phyloP scores from a whole-genome alignment of 1,140 invertebrate species.

The Dinothrombium tinctorium region DNA sequence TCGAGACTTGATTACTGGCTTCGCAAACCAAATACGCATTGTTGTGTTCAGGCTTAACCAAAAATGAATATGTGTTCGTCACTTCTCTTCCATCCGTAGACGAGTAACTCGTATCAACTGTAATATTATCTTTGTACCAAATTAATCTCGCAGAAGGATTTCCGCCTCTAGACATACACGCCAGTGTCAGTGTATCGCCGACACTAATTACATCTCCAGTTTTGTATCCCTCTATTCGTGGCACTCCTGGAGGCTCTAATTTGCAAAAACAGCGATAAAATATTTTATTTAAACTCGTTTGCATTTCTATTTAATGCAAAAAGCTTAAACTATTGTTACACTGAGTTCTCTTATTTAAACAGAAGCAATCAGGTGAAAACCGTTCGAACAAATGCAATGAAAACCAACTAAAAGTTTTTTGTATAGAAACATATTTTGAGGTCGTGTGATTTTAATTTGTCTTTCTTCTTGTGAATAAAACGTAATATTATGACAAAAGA shows the following conservation, averaged over 20 bases:
- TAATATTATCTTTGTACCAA: conserved; percentile 64
- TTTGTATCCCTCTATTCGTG: conserved; percentile 75
- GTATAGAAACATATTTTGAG: too few species aligned
- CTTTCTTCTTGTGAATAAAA: too few species aligned
- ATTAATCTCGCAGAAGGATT: conserved; percentile 80
- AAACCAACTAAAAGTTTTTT: too few species aligned
- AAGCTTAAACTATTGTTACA: too few species aligned
- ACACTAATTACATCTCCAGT: conserved; percentile 51
- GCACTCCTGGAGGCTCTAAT: conserved; percentile 63
- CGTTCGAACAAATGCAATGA: too few species aligned
- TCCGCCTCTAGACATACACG: conserved; percentile 68
- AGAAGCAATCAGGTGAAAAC: too few species aligned
- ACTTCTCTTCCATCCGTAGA: conserved; percentile 43
- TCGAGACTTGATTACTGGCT: conserved; percentile 29
- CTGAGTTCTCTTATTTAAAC: too few species aligned
- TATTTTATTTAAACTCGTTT: too few species aligned
- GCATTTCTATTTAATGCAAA: too few species aligned
- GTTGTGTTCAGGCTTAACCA: conserved; percentile 64
- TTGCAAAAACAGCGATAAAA: too few species aligned
- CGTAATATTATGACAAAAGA: too few species aligned
- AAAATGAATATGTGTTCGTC: conserved; percentile 60
- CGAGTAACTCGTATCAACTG: conserved; percentile 28
- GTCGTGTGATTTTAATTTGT: too few species aligned
- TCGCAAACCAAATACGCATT: conserved; percentile 73
- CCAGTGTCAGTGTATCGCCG: conserved; percentile 61